Evolutionary conservation across 2,888 invertebrate genomes (phyloP).

Genomic region (Cephus sareptanus): DNA sequence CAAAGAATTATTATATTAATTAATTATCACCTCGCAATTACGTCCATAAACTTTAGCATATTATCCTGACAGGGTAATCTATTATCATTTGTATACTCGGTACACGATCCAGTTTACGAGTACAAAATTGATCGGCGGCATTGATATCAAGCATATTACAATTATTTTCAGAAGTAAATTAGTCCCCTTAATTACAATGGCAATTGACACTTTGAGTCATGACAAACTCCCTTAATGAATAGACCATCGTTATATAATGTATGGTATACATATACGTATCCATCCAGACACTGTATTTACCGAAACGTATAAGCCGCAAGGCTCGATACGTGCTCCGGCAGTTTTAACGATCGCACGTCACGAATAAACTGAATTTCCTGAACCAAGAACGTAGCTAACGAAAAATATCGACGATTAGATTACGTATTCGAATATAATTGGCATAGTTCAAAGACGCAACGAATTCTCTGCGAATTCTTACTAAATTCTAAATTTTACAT

Average conservation of each 20-base stretch:
- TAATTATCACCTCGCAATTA: not conserved
- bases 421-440: not conserved
- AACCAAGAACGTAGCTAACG: not conserved
- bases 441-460: not conserved
- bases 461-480: not conserved
- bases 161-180: not conserved
- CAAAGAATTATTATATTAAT: not conserved
- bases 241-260: constrained; percentile 4
- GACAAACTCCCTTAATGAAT: not conserved
- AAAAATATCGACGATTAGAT: not conserved
- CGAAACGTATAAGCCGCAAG: not conserved
- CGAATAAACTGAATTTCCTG: not conserved
- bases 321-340: not conserved
- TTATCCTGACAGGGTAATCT: not conserved
- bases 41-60: not conserved
- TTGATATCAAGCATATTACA: not conserved
- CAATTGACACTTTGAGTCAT: not conserved
- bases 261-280: not conserved
- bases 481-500: not conserved
- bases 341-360: not conserved
- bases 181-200: not conserved
- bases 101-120: not conserved
- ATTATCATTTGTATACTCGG: not conserved
- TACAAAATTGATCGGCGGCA: not conserved
- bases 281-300: not conserved